Evolutionary conservation across 2,113 vertebrate genomes (phyloP).

Genomic region (Nerophis ophidion): DNA sequence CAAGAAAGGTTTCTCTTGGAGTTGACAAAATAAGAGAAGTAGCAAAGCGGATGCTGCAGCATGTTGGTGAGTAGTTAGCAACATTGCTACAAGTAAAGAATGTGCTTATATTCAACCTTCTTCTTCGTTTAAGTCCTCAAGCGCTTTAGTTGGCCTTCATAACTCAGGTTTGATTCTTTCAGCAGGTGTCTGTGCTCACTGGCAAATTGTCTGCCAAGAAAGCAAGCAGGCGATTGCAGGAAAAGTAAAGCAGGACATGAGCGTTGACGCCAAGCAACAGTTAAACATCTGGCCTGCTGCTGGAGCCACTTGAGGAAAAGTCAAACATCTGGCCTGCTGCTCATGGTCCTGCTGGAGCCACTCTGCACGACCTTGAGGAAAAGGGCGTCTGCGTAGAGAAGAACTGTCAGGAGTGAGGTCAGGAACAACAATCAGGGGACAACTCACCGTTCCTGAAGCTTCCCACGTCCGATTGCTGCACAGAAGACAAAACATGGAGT

Average conservation of each 20-base stretch:
- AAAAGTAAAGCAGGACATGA: too few species aligned
- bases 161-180: too few species aligned
- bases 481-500: neutral
- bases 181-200: too few species aligned
- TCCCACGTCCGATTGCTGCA: slow-evolving; percentile 41
- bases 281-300: neutral
- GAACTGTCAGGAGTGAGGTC: neutral
- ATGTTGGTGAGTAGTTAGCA: neutral
- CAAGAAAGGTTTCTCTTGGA: too few species aligned
- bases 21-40: neutral
- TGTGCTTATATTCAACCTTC: neutral
- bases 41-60: neutral
- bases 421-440: neutral
- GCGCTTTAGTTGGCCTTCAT: neutral
- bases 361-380: slow-evolving; percentile 68
- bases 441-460: slow-evolving; percentile 64
- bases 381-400: slow-evolving; percentile 59
- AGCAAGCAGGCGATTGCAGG: too few species aligned
- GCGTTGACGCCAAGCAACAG: too few species aligned
- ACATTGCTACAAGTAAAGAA: neutral
- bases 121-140: too few species aligned
- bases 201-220: too few species aligned
- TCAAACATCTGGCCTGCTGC: neutral
- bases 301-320: slow-evolving; percentile 65
- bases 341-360: slow-evolving; percentile 64